Conservation (phyloP, 1,140 invertebrate genomes). For the Ceratina japonica region DNA sequence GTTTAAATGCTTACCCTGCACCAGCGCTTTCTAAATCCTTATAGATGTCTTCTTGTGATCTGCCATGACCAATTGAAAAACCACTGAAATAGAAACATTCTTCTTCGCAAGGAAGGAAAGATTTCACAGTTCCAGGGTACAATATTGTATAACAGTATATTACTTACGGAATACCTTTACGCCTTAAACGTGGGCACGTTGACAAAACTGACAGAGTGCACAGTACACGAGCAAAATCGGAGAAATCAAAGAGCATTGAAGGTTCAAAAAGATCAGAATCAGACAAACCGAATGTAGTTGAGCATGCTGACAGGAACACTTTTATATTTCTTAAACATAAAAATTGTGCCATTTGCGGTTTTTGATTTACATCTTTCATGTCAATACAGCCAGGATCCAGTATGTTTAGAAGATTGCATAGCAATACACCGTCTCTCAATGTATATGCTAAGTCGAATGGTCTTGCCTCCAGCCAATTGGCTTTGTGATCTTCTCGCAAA, state of each 20-base stretch:
- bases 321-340: constrained; percentile 96
- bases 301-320: constrained; percentile 92
- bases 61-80: constrained; percentile 86
- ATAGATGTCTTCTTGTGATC: constrained; percentile 91
- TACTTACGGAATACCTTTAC: constrained; percentile 85
- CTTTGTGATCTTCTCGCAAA: constrained; percentile 90
- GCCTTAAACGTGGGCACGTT: constrained; percentile 85
- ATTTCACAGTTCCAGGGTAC: not conserved
- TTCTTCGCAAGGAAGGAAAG: not conserved
- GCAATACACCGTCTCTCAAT: constrained; percentile 93
- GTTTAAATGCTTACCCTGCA: constrained; percentile 75
- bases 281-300: constrained; percentile 88
- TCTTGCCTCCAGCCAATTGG: constrained; percentile 84
- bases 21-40: constrained; percentile 85
- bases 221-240: constrained; percentile 95
- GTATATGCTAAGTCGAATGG: constrained; percentile 90
- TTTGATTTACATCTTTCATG: constrained; percentile 94
- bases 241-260: constrained; percentile 94
- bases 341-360: constrained; percentile 98
- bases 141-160: not conserved
- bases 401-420: constrained; percentile 94
- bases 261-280: constrained; percentile 95
- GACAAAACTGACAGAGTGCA: constrained; percentile 93
- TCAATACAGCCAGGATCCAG: constrained; percentile 92
- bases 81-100: constrained; percentile 82